Evolutionary conservation across 2,888 invertebrate species (phyloP), one percentile per base, ranked within the genome.

Genomic region (Apodemia mormo): DNA sequence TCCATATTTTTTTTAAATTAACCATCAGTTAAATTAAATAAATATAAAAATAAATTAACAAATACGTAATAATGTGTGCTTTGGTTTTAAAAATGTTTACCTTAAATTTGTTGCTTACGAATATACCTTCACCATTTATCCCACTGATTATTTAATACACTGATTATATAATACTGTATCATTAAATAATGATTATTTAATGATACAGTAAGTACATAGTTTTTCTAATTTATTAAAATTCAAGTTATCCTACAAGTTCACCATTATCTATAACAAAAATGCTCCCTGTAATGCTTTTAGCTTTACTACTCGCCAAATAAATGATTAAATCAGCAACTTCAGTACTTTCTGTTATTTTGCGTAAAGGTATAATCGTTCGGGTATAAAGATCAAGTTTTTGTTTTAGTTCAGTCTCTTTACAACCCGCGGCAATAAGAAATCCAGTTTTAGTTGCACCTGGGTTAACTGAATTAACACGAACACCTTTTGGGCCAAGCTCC

Each of bases 241-340:
- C 3, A 6, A 10, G 45, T 45, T 45, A 45, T 10, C 45, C 54
- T 22, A 54, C 7, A 54, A 86, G 82, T 87, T 92, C 92, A 65
- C 92, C 92, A 77, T 89, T 92, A 82, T 92, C 92, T 80, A 92
- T 86, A 74, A 90, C 84, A 76, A 85, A 82, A 80, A 87, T 83
- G 70, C 95, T 96, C 14, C 98, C 99, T n/a, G 99, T 99, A 69
- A 97, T 97, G 87, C 97, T 98, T 77, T 96, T 96, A 43, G 97
- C 96, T 76, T 96, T 95, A 77, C 97, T 95, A 77, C 97, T 97
- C 12, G 99, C 98, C 76, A 99, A 94, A 91, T 98, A 99, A 67
- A 96, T 95, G 81, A 99, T 98, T 10, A 97, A 95, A 78, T 95
- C 95, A n/a, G 99, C 98, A 3, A 98, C 97, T 92, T 99, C 98